Evolutionary conservation across 2,888 invertebrate genomes (phyloP).

Genomic region (Torymus auratus): DNA sequence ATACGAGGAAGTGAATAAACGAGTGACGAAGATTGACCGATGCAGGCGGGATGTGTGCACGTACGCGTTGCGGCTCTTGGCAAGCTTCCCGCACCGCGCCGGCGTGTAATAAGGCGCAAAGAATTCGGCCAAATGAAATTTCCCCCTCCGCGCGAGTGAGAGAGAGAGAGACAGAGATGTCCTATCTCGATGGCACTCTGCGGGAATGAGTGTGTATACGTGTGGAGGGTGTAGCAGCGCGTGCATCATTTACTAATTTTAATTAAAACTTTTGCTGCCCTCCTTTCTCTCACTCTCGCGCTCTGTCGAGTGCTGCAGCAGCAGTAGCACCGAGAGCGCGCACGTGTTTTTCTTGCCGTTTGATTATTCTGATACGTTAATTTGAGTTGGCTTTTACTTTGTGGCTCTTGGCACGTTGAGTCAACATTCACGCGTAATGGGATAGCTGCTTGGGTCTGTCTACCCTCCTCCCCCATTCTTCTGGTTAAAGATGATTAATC

Average conservation of each 20-base stretch:
- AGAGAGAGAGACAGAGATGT: too few relatives aligned
- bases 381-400: not conserved
- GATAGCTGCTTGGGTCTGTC: too few relatives aligned
- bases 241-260: conserved; percentile 38
- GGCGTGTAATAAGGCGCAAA: conserved; percentile 68
- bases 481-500: too few relatives aligned
- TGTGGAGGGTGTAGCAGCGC: not conserved
- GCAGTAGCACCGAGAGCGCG: not conserved
- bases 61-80: conserved; percentile 37
- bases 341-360: conserved; percentile 7
- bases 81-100: conserved; percentile 38
- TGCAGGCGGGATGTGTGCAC: conserved; percentile 15
- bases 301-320: too few relatives aligned
- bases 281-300: too few relatives aligned
- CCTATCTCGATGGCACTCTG: not conserved
- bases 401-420: too few relatives aligned
- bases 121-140: conserved; percentile 73
- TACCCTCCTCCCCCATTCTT: too few relatives aligned
- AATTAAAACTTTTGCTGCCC: conserved; percentile 39
- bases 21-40: conserved; percentile 52
- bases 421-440: too few relatives aligned
- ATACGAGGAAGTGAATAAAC: too few relatives aligned
- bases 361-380: not conserved
- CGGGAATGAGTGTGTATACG: not conserved
- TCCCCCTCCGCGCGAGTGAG: conserved; percentile 42